Evolutionary conservation across 2,888 invertebrate species (phyloP), one percentile per base, ranked within the genome.

Genomic region (Lochmaea crataegi): DNA sequence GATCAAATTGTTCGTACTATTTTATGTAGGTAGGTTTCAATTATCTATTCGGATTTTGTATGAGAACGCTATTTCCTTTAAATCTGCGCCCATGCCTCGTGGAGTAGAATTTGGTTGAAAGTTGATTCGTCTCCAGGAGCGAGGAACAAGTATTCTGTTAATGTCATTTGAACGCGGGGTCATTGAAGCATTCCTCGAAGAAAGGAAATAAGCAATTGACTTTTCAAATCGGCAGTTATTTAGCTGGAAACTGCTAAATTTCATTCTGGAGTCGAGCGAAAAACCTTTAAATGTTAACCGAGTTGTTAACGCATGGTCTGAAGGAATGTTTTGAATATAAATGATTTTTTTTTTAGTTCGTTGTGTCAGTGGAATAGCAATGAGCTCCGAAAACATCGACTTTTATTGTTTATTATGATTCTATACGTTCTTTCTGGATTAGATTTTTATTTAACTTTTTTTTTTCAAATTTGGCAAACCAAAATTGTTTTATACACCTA

Each of bases 151-250:
- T 81, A 78, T 82, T 82, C 83, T 81, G 83, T 82, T 83, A 83
- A 83, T 83, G 84, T 83, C 84, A 81, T 83, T 83, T 80, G 79
- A 82, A 82, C 82, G 79, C 82, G 82, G 75, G 81, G 80, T 82
- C 82, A 82, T 82, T 83, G 80, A 78, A 81, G 81, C 83, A 81
- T 83, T 81, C 74, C 80, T 81, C 80, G 80, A 78, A 77, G 81
- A 80, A 81, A 79, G 83, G 82, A 82, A 83, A 83, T 82, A 83
- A 83, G 83, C 83, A 83, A 83, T 84, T 83, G 84, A 83, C 84
- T 83, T 83, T 83, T 83, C 79, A 83, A 83, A 84, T 81, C 81
- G 82, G 65, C 78, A 76, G 78, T 80, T 80, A 79, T 80, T 80
- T 77, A 76, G 77, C 72, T 73, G 76, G 75, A 78, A 79, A 77